Percentiles rank a stretch among this genome's conserved stretches.
phyloP scores from a whole-genome alignment of 2,797 vertebrate genomes.

The Phataginus tetradactyla region DNA sequence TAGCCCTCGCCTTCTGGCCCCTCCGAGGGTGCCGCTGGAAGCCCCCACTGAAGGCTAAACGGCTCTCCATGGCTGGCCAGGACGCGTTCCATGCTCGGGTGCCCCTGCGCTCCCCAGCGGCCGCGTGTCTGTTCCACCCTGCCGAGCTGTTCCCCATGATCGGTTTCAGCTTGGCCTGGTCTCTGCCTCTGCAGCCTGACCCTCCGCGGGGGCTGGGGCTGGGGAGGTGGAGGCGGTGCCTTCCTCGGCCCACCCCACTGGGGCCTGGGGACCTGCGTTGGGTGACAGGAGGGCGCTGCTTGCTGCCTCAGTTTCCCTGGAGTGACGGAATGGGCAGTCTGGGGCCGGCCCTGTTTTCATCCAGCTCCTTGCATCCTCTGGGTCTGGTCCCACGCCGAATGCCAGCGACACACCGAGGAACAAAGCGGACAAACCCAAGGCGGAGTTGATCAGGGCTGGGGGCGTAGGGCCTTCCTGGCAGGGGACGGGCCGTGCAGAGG shows the following conservation, averaged over 20 bases:
- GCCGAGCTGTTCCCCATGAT: constrained; percentile 73
- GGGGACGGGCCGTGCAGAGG: background rate
- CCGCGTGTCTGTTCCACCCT: constrained; percentile 70
- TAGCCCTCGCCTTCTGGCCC: background rate
- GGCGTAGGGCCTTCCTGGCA: background rate
- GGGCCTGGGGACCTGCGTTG: fast-evolving
- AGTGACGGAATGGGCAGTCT: background rate
- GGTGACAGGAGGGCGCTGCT: background rate
- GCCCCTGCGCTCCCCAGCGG: constrained; percentile 48
- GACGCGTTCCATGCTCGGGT: background rate
- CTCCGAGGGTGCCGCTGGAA: background rate
- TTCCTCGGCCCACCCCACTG: background rate
- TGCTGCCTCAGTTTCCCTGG: background rate
- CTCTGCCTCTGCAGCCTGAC: constrained; percentile 25
- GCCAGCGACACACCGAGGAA: background rate
- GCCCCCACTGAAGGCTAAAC: background rate
- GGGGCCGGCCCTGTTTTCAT: background rate
- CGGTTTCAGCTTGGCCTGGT: constrained; percentile 71
- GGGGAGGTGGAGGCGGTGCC: background rate
- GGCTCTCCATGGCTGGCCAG: background rate
- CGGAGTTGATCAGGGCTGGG: background rate
- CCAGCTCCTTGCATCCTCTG: background rate
- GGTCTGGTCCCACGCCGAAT: fast-evolving
- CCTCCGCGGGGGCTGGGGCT: background rate
- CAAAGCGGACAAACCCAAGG: background rate